Conservation (phyloP, 2,797 vertebrate species). For the Amblyopsis hoosieri region DNA sequence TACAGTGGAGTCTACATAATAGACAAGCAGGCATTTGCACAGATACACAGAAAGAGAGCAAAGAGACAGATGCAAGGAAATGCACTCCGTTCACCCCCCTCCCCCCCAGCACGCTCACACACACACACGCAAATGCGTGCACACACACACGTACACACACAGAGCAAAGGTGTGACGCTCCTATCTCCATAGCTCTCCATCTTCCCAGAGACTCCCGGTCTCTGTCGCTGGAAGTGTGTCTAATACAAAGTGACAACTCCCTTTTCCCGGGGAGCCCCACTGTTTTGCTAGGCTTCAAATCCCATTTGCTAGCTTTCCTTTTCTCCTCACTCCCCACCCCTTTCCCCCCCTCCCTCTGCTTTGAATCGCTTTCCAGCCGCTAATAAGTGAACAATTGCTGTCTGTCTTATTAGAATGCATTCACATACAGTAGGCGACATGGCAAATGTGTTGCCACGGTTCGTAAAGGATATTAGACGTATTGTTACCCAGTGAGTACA, state of each 20-base stretch:
- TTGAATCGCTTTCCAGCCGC: neutral
- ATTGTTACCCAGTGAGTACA: too few relatives aligned
- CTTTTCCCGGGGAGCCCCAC: slow-evolving; percentile 62
- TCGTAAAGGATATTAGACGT: too few relatives aligned
- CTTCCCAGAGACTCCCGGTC: slow-evolving; percentile 25
- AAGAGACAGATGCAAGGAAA: too few relatives aligned
- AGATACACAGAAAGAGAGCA: too few relatives aligned
- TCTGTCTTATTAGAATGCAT: neutral
- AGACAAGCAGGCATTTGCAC: too few relatives aligned
- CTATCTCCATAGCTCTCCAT: slow-evolving; percentile 6
- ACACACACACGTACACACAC: slow-evolving; percentile 1
- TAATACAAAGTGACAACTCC: slow-evolving; percentile 73
- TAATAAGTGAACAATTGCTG: neutral
- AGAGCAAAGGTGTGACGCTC: slow-evolving; percentile 3
- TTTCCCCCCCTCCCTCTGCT: neutral
- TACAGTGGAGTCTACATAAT: too few relatives aligned
- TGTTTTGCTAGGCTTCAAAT: slow-evolving; percentile 69
- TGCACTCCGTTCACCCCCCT: too few relatives aligned
- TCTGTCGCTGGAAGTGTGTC: slow-evolving; percentile 47
- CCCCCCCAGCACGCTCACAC: too few relatives aligned
- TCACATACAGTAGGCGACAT: neutral
- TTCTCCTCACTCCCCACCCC: slow-evolving; percentile 17
- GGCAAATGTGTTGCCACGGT: neutral
- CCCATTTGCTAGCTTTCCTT: slow-evolving; percentile 56
- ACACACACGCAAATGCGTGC: neutral